phyloP scores from a whole-genome alignment of 1,140 invertebrate species.

The Cryptotermes secundus region DNA sequence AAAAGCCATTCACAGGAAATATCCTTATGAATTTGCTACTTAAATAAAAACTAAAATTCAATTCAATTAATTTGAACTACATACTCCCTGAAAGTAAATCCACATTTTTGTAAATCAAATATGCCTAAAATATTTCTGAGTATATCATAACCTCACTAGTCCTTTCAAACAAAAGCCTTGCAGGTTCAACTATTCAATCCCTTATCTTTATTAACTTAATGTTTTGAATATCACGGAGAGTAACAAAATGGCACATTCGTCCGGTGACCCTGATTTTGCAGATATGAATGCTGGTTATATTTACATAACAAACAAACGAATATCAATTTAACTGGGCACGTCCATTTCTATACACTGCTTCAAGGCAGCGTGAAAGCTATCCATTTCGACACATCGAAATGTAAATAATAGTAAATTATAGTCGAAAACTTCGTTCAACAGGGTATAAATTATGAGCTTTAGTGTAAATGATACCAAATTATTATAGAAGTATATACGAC shows the following conservation, averaged over 20 bases:
- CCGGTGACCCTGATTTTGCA: not conserved
- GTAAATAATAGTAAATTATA: slow-evolving; percentile 21
- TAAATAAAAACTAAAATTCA: too few species aligned
- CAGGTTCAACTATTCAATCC: not conserved
- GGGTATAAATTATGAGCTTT: slow-evolving; percentile 13
- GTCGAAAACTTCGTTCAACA: slow-evolving; percentile 19
- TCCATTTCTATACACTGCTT: not conserved
- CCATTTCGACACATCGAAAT: slow-evolving; percentile 16
- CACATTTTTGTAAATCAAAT: not conserved
- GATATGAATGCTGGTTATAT: not conserved
- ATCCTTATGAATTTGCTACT: too few species aligned
- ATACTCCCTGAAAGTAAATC: not conserved
- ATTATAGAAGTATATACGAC: slow-evolving; percentile 20
- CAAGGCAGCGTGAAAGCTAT: slow-evolving; percentile 5
- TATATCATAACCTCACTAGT: not conserved
- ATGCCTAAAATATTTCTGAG: not conserved
- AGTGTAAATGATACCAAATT: slow-evolving; percentile 14
- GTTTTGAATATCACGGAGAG: not conserved
- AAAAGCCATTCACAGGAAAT: too few species aligned
- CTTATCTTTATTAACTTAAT: not conserved
- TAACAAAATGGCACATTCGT: not conserved
- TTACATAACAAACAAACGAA: slow-evolving; percentile 3
- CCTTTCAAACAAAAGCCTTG: not conserved
- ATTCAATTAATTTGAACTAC: not conserved
- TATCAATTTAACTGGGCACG: not conserved